Conservation (phyloP, 1,140 invertebrate species). For the Drosophila nigrodunni region DNA sequence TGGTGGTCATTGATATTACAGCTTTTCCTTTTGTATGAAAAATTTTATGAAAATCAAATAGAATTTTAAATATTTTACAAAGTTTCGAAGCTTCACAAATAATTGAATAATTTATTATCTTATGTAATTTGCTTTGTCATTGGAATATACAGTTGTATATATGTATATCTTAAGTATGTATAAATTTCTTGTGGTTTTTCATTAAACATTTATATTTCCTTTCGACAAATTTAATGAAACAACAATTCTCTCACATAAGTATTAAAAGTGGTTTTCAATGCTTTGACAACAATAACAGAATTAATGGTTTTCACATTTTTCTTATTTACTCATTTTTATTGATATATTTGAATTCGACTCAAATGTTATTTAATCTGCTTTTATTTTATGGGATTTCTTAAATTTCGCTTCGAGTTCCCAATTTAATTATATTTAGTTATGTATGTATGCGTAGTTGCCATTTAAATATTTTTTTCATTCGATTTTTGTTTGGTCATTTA, state of each 20-base stretch:
- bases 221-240: constrained; percentile 77
- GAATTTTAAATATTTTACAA: constrained; percentile 37
- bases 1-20: constrained; percentile 42
- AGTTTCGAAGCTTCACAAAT: constrained; percentile 56
- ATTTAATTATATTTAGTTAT: constrained; percentile 43
- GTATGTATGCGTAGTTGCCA: constrained; percentile 65
- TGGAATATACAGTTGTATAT: constrained; percentile 39
- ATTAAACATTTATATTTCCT: constrained; percentile 69
- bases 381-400: no score
- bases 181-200: constrained; percentile 43
- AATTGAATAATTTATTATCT: constrained; percentile 50
- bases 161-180: constrained; percentile 49
- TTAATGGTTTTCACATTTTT: constrained; percentile 51
- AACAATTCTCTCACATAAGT: constrained; percentile 65
- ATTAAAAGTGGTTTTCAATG: constrained; percentile 62
- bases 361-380: neutral
- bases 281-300: constrained; percentile 75
- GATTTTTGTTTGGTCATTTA: constrained; percentile 35
- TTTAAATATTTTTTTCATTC: neutral
- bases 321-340: constrained; percentile 30
- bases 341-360: neutral
- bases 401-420: constrained; percentile 17
- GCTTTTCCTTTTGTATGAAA: constrained; percentile 28
- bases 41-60: constrained; percentile 15
- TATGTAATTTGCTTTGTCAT: constrained; percentile 21